Conservation (phyloP, 2,797 vertebrate species). For the Semotilus atromaculatus region DNA sequence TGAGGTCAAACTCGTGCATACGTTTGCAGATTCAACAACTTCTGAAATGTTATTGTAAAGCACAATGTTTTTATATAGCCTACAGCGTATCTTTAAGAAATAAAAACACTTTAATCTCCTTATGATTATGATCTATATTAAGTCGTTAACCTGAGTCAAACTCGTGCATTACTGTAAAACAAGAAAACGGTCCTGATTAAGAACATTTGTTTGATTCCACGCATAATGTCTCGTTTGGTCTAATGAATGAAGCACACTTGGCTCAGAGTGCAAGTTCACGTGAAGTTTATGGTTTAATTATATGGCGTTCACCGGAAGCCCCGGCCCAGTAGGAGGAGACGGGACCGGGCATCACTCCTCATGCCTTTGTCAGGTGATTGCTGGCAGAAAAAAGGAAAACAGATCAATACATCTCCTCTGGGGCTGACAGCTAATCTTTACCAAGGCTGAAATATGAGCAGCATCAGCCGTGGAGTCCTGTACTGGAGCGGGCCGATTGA, state of each 20-base stretch:
- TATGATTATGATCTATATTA: neutral
- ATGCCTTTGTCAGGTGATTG: conserved; percentile 87
- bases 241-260: conserved; percentile 60
- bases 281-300: conserved; percentile 79
- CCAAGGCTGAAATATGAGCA: conserved; percentile 85
- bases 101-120: neutral
- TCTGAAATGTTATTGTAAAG: neutral
- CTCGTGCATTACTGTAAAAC: neutral
- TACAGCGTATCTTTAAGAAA: neutral
- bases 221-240: neutral
- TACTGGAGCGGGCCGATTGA: conserved; percentile 84
- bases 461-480: conserved; percentile 80
- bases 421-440: conserved; percentile 89
- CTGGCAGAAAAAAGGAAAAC: conserved; percentile 86
- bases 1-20: neutral
- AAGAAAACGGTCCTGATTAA: neutral
- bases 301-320: conserved; percentile 73
- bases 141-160: neutral
- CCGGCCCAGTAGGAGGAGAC: conserved; percentile 65
- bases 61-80: neutral
- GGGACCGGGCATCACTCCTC: conserved; percentile 79
- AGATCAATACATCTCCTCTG: conserved; percentile 88
- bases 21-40: neutral
- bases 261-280: conserved; percentile 74
- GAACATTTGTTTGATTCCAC: neutral